These are phyloP conservation scores for Gephyroberyx darwinii DNA, from an alignment of 2,797 vertebrate species.

Conservation along the genomic window DNA sequence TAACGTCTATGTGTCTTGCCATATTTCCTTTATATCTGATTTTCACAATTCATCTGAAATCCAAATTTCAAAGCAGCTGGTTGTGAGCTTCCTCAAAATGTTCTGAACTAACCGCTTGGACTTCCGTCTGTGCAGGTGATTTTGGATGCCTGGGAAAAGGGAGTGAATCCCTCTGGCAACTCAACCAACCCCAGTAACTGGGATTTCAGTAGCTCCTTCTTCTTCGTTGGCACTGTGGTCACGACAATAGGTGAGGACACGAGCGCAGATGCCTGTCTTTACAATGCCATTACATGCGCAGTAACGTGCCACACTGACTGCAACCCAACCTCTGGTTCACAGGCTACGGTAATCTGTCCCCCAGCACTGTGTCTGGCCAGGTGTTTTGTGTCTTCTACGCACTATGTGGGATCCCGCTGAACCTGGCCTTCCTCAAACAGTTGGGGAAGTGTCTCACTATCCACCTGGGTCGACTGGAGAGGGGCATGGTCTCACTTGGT, in stretches of 20 bases:
- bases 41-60: background rate
- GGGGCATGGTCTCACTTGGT: constrained; percentile 76
- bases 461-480: constrained; percentile 83
- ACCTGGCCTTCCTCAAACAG: constrained; percentile 90
- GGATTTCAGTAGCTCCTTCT: constrained; percentile 95
- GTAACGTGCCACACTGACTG: background rate
- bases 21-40: background rate
- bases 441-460: constrained; percentile 85
- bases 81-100: constrained; percentile 3
- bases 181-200: constrained; percentile 95
- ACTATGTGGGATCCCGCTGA: constrained; percentile 90
- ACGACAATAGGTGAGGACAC: constrained; percentile 89
- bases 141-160: constrained; percentile 90
- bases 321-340: background rate
- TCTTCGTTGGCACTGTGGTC: constrained; percentile 92
- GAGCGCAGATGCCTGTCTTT: no score
- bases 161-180: constrained; percentile 91
- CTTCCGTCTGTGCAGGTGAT: constrained; percentile 84
- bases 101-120: background rate
- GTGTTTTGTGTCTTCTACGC: constrained; percentile 95
- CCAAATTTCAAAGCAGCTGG: background rate
- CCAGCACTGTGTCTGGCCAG: constrained; percentile 89
- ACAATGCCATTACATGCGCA: background rate
- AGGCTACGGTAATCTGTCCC: constrained; percentile 93
- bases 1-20: background rate